These are phyloP conservation scores for Tauraco erythrolophus DNA, from an alignment of 2,113 vertebrate species.

Conservation along the genomic window DNA sequence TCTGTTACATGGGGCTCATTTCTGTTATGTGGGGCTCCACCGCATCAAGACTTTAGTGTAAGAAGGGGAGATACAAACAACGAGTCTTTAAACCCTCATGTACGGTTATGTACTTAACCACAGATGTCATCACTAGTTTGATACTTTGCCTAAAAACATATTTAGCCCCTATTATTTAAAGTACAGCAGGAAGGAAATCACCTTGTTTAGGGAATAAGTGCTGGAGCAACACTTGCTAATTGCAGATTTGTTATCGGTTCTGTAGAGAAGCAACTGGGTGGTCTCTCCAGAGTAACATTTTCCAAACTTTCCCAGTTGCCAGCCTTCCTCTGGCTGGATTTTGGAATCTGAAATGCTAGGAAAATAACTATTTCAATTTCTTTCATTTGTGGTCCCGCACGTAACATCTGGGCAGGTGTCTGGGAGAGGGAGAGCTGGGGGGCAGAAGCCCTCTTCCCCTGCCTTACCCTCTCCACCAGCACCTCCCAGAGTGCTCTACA, in stretches of 20 bases:
- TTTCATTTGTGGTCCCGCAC: background rate
- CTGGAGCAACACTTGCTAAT: background rate
- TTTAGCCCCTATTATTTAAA: conserved; percentile 26
- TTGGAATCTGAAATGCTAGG: background rate
- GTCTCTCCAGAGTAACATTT: conserved; percentile 10
- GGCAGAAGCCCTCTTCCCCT: background rate
- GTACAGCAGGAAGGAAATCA: conserved; percentile 47
- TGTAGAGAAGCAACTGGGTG: conserved; percentile 17
- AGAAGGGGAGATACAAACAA: background rate
- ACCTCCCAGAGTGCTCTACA: background rate
- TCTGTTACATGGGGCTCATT: background rate
- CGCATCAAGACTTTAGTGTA: background rate
- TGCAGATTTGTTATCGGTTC: background rate
- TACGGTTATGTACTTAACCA: background rate
- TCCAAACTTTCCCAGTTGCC: background rate
- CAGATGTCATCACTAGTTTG: conserved; percentile 38
- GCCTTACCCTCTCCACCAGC: background rate
- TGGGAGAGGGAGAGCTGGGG: background rate
- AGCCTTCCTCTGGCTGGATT: background rate
- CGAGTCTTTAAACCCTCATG: background rate
- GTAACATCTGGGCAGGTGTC: background rate
- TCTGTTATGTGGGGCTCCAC: background rate
- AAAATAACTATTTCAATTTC: background rate
- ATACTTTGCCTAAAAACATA: conserved; percentile 41
- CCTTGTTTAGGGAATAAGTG: background rate